Evolutionary conservation across 2,113 vertebrate species (phyloP).

Genomic region (Gobiocypris rarus): DNA sequence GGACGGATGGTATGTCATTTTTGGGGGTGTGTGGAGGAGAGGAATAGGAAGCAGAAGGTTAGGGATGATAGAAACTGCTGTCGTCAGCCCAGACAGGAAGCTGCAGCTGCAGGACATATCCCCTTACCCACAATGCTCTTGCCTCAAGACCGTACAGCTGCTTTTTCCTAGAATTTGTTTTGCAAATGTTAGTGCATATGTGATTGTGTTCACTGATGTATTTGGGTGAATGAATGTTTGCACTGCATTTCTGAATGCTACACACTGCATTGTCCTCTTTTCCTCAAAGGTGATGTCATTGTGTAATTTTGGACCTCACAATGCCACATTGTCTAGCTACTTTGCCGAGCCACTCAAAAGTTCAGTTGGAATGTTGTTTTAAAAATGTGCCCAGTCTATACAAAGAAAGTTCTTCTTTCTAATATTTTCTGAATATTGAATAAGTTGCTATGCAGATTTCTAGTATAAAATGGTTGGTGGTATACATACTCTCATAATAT

Average conservation of each 20-base stretch:
- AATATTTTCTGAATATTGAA: not conserved
- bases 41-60: conserved; percentile 65
- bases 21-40: conserved; percentile 43
- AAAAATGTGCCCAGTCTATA: not conserved
- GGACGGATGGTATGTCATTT: conserved; percentile 34
- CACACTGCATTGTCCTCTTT: conserved; percentile 65
- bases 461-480: not conserved
- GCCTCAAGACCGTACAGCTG: conserved; percentile 67
- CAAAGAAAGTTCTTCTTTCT: not conserved
- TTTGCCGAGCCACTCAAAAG: conserved; percentile 49
- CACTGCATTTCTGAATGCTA: conserved; percentile 66
- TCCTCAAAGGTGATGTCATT: conserved; percentile 66
- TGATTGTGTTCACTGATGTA: conserved; percentile 36
- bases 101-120: conserved; percentile 77
- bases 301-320: conserved; percentile 74
- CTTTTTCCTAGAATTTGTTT: conserved; percentile 51
- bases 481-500: too few species aligned
- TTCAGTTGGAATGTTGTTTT: conserved; percentile 2
- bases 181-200: conserved; percentile 37
- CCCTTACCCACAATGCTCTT: conserved; percentile 69
- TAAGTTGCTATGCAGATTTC: not conserved
- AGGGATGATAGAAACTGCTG: conserved; percentile 69
- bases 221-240: conserved; percentile 60
- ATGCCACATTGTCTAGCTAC: conserved; percentile 70
- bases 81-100: conserved; percentile 74